Evolutionary conservation across 2,113 vertebrate species (phyloP).

Genomic region (Orientallactaga bullata): DNA sequence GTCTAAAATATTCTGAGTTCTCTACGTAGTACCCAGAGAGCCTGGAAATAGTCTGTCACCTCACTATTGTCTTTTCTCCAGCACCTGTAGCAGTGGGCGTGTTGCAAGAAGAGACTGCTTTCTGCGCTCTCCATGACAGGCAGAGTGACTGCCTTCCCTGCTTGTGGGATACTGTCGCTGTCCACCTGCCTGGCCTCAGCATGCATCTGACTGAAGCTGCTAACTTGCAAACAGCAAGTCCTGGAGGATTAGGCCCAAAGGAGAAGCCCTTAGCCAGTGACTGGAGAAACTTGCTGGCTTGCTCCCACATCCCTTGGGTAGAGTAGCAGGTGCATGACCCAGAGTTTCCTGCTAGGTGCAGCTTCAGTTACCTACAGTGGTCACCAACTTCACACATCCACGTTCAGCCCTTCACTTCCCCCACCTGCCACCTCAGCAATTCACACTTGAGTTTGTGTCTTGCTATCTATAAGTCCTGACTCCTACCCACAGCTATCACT

Average conservation of each 20-base stretch:
- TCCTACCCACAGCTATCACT: not conserved
- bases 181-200: not conserved
- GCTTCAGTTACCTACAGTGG: not conserved
- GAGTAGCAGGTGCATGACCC: not conserved
- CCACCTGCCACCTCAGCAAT: not conserved
- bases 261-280: not conserved
- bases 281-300: too few species aligned
- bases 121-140: not conserved
- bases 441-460: not conserved
- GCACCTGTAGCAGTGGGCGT: not conserved
- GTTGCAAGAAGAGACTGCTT: too few species aligned
- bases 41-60: not conserved
- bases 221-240: not conserved
- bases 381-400: too few species aligned
- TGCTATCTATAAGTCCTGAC: not conserved
- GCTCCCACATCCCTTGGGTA: not conserved
- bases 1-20: constrained; percentile 1
- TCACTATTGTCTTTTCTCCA: not conserved
- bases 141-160: too few species aligned
- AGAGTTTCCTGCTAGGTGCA: not conserved
- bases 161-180: not conserved
- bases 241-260: not conserved
- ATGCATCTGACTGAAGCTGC: not conserved
- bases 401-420: not conserved
- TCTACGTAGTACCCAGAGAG: not conserved